These are phyloP conservation scores for Brachionus rubens DNA, from an alignment of 1,140 invertebrate species.

Conservation along the genomic window DNA sequence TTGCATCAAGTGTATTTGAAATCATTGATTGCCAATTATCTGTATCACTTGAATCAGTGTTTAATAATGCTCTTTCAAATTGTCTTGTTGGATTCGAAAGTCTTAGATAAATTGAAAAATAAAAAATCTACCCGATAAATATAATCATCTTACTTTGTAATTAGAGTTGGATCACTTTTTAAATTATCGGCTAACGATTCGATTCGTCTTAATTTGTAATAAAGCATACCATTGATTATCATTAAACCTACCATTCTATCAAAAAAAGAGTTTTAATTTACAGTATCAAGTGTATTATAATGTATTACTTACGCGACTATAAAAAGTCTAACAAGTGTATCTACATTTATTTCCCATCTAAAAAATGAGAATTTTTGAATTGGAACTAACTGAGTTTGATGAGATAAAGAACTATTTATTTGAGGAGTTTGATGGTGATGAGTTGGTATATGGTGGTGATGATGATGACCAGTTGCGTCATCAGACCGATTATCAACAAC, in stretches of 20 bases:
- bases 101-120: not conserved
- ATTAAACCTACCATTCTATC: slow-evolving; percentile 31
- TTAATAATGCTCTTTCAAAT: slow-evolving; percentile 22
- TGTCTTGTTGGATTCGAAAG: not conserved
- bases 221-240: slow-evolving; percentile 44
- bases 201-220: slow-evolving; percentile 39
- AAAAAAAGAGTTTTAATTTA: not conserved
- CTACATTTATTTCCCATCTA: slow-evolving; percentile 37
- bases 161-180: slow-evolving; percentile 28
- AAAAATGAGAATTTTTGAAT: slow-evolving; percentile 44
- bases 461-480: not conserved
- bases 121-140: not conserved
- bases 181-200: slow-evolving; percentile 36
- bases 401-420: not conserved
- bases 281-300: not conserved
- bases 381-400: slow-evolving; percentile 8
- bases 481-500: not conserved
- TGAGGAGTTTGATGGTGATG: not conserved
- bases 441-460: not conserved
- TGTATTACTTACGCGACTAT: slow-evolving; percentile 31
- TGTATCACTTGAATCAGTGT: not conserved
- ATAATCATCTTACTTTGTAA: not conserved
- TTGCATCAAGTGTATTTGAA: slow-evolving; percentile 18
- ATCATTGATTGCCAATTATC: slow-evolving; percentile 4
- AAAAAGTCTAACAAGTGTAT: slow-evolving; percentile 46